A percentile compares a stretch with the other conserved stretches of the same genome.
These are phyloP conservation scores for Aegotheles bennettii DNA, from an alignment of 2,113 vertebrate species.

Conservation along the genomic window DNA sequence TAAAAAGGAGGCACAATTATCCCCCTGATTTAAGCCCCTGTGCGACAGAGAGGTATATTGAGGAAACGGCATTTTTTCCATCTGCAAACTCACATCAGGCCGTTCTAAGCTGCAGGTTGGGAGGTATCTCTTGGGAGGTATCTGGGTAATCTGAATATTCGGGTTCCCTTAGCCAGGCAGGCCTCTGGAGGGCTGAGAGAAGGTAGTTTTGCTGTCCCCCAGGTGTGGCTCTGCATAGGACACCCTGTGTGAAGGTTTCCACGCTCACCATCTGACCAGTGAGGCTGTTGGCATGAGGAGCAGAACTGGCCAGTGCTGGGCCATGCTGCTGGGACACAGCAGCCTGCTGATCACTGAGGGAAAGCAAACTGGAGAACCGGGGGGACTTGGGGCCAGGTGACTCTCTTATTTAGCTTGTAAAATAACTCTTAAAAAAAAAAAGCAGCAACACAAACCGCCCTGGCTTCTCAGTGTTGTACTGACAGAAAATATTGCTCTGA, in stretches of 20 bases:
- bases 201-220: neutral
- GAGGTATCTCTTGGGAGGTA: no score
- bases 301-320: neutral
- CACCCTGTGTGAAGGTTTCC: neutral
- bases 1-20: neutral
- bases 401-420: neutral
- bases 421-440: neutral
- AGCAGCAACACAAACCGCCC: neutral
- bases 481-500: neutral
- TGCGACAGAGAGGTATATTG: neutral
- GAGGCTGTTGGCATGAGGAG: accelerated
- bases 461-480: neutral
- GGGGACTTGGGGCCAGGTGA: neutral
- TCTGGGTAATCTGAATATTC: neutral
- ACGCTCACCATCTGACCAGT: accelerated
- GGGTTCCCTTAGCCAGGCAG: neutral
- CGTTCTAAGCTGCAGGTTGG: neutral
- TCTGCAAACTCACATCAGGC: neutral
- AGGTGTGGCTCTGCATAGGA: neutral
- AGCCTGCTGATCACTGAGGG: accelerated
- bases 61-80: neutral
- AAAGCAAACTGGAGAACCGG: neutral
- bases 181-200: accelerated
- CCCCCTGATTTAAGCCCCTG: neutral
- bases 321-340: neutral